phyloP scores from a whole-genome alignment of 2,797 vertebrate species.

The Danionella dracula region DNA sequence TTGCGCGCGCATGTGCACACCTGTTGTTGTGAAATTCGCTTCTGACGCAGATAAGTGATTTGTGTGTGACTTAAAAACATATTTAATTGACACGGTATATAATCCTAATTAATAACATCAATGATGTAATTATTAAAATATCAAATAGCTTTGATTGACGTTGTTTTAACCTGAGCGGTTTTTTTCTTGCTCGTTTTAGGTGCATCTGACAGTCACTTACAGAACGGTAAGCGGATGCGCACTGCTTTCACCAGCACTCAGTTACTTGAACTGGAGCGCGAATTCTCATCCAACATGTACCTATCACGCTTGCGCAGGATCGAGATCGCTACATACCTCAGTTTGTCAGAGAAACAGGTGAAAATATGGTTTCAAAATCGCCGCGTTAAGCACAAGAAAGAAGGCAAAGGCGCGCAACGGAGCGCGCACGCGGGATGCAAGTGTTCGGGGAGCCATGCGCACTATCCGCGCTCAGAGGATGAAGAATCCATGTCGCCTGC shows the following conservation, averaged over 20 bases:
- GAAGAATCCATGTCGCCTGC: slow-evolving; percentile 91
- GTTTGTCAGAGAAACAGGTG: slow-evolving; percentile 95
- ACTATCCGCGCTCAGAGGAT: slow-evolving; percentile 88
- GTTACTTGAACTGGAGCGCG: slow-evolving; percentile 93
- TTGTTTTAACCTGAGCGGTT: not conserved
- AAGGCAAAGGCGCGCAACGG: slow-evolving; percentile 86
- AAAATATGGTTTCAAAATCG: slow-evolving; percentile 99
- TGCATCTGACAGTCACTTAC: slow-evolving; percentile 80
- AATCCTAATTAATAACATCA: too few species aligned
- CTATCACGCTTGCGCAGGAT: slow-evolving; percentile 91
- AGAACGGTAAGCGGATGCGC: slow-evolving; percentile 95
- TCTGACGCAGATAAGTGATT: too few species aligned
- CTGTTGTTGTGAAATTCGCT: too few species aligned
- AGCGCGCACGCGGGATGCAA: slow-evolving; percentile 85
- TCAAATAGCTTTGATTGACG: too few species aligned
- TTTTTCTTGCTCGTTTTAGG: slow-evolving; percentile 60
- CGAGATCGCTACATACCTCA: slow-evolving; percentile 95
- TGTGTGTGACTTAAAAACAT: too few species aligned
- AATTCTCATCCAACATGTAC: slow-evolving; percentile 98
- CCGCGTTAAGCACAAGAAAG: slow-evolving; percentile 97
- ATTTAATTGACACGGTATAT: too few species aligned
- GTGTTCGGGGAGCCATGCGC: slow-evolving; percentile 79
- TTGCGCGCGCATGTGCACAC: slow-evolving; percentile 18
- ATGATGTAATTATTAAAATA: too few species aligned
- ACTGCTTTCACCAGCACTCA: slow-evolving; percentile 98